phyloP scores from a whole-genome alignment of 2,797 vertebrate genomes.

The Ctenosaura bakeri region DNA sequence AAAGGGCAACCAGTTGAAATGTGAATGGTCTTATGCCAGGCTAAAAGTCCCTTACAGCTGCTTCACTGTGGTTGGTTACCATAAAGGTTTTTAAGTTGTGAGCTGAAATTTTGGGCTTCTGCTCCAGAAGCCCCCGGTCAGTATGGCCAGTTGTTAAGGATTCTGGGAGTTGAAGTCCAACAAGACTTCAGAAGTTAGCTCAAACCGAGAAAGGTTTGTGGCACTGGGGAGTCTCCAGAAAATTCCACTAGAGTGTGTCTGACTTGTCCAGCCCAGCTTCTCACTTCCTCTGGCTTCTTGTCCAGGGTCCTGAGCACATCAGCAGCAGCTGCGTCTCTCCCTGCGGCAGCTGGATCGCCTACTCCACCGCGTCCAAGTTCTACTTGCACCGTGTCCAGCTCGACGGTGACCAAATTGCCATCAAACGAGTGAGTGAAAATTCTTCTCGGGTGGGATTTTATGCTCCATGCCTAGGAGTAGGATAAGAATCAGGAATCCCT shows the following conservation, averaged over 20 bases:
- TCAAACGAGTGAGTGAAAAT: slow-evolving; percentile 84
- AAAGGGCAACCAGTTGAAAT: not conserved
- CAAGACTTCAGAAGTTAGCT: too few relatives aligned
- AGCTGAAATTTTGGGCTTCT: too few relatives aligned
- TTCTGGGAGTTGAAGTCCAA: too few relatives aligned
- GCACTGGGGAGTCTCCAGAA: not conserved
- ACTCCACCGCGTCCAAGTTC: slow-evolving; percentile 84
- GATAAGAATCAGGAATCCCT: not conserved
- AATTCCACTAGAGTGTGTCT: too few relatives aligned
- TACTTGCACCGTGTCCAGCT: slow-evolving; percentile 86
- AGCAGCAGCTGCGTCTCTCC: slow-evolving; percentile 90
- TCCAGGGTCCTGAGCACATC: slow-evolving; percentile 91
- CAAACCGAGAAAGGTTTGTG: not conserved
- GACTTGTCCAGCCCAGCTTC: not conserved
- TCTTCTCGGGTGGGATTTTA: too few relatives aligned
- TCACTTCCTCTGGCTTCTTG: rapidly evolving
- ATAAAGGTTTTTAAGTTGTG: too few relatives aligned
- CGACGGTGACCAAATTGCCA: slow-evolving; percentile 76
- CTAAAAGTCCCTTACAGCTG: not conserved
- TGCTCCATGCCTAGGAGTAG: not conserved
- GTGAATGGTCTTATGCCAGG: too few relatives aligned
- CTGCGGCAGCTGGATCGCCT: slow-evolving; percentile 91
- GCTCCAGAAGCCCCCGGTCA: too few relatives aligned
- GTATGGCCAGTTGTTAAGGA: too few relatives aligned
- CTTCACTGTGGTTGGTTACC: too few relatives aligned